These are phyloP conservation scores for Nomada lathburiana DNA, from an alignment of 2,888 invertebrate genomes.

Conservation along the genomic window DNA sequence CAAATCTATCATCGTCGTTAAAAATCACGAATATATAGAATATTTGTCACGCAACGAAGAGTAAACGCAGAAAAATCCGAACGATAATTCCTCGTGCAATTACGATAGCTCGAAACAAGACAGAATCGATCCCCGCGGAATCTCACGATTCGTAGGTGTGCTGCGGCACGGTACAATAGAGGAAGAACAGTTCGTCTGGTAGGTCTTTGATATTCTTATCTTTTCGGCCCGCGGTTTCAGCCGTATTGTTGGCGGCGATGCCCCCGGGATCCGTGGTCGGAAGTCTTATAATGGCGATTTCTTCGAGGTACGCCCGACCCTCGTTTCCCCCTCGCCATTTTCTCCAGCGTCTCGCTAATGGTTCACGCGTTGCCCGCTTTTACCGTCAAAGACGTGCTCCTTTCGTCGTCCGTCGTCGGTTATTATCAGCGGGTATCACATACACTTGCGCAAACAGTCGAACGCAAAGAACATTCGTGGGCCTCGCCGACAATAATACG, in stretches of 20 bases:
- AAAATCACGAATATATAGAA: too few relatives aligned
- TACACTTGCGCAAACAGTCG: constrained; percentile 63
- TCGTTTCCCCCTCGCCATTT: constrained; percentile 53
- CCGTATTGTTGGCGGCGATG: constrained; percentile 61
- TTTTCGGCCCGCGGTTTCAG: constrained; percentile 64
- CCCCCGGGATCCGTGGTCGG: constrained; percentile 63
- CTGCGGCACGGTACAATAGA: constrained; percentile 47
- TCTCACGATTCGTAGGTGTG: constrained; percentile 32
- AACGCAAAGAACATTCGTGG: constrained; percentile 24
- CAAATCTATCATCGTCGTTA: too few relatives aligned
- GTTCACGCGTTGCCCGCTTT: constrained; percentile 46
- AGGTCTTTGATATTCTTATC: constrained; percentile 74
- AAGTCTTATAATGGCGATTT: constrained; percentile 70
- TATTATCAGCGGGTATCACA: constrained; percentile 13
- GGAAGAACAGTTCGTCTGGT: constrained; percentile 68
- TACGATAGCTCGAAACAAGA: constrained; percentile 27
- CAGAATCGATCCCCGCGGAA: constrained; percentile 40
- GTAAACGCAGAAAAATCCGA: not conserved
- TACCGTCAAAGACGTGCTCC: constrained; percentile 42
- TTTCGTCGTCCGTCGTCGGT: constrained; percentile 4
- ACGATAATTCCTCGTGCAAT: constrained; percentile 18
- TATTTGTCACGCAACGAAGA: not conserved
- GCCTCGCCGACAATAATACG: constrained; percentile 6
- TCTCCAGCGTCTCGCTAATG: constrained; percentile 61
- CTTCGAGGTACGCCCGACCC: constrained; percentile 60